Evolutionary conservation across 2,797 vertebrate species (phyloP).

Genomic region (Girardinus metallicus): DNA sequence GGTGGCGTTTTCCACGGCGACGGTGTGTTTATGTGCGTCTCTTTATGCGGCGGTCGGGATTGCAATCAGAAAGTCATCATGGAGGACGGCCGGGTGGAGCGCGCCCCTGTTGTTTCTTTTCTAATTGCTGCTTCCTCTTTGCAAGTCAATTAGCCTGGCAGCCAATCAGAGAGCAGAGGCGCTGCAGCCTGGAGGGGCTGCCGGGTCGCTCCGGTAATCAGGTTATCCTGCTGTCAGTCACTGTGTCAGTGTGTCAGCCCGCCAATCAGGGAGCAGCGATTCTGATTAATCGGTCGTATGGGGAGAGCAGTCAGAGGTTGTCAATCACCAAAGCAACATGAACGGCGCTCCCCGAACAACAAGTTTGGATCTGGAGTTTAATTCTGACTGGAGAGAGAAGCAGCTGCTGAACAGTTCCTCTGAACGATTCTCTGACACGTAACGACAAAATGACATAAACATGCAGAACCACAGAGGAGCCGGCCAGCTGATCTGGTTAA

Average conservation of each 20-base stretch:
- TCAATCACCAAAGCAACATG: conserved; percentile 1
- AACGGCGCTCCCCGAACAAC: not conserved
- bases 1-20: not conserved
- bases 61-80: conserved; percentile 76
- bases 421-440: not conserved
- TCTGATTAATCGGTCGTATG: not conserved
- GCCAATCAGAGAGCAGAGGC: conserved; percentile 44
- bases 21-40: conserved; percentile 7
- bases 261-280: conserved; percentile 33
- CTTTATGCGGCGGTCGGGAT: conserved; percentile 57
- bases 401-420: not conserved
- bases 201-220: conserved; percentile 27
- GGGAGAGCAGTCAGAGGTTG: not conserved
- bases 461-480: not conserved
- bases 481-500: too few species aligned
- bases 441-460: not conserved
- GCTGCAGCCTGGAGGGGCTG: conserved; percentile 34
- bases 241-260: conserved; percentile 28
- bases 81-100: conserved; percentile 44
- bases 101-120: conserved; percentile 48
- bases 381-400: not conserved
- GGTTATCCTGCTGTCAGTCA: conserved; percentile 28
- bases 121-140: conserved; percentile 53
- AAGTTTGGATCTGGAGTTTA: not conserved
- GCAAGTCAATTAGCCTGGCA: conserved; percentile 49